Percentiles rank a stretch among this genome's conserved stretches.
These are phyloP conservation scores for Dicerorhinus sumatrensis DNA, from an alignment of 2,113 vertebrate species.

Conservation along the genomic window DNA sequence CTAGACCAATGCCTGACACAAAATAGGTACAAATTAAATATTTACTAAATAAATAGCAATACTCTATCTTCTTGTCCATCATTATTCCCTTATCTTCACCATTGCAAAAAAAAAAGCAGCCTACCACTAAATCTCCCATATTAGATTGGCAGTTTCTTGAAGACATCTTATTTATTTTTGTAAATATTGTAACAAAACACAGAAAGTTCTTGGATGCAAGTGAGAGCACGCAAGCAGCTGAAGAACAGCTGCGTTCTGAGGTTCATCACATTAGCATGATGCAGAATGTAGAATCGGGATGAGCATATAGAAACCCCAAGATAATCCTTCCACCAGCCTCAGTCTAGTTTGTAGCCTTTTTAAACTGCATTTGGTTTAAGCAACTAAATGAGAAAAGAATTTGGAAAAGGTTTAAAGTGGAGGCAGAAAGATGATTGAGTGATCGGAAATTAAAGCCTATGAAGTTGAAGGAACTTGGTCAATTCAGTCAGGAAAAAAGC, in stretches of 20 bases:
- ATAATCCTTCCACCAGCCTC: neutral
- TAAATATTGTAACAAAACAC: neutral
- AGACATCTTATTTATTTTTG: neutral
- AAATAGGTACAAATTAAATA: conserved; percentile 43
- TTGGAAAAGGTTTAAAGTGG: neutral
- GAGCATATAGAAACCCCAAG: neutral
- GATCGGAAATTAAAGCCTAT: conserved; percentile 10
- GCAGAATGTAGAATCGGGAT: neutral
- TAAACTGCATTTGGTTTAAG: neutral
- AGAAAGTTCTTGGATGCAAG: neutral
- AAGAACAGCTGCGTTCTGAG: neutral
- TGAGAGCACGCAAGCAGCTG: neutral
- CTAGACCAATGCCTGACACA: neutral
- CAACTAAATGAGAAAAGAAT: conserved; percentile 26
- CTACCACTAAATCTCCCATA: neutral
- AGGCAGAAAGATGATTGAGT: neutral
- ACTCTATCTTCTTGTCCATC: neutral
- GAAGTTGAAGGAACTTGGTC: neutral
- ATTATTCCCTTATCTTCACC: neutral
- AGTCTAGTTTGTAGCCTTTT: neutral
- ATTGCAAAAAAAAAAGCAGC: neutral
- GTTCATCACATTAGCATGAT: neutral
- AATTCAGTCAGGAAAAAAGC: neutral
- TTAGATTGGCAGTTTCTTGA: neutral
- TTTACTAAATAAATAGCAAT: conserved; percentile 31